Conservation (phyloP, 2,113 vertebrate genomes). For the Rhodinocichla rosea region DNA sequence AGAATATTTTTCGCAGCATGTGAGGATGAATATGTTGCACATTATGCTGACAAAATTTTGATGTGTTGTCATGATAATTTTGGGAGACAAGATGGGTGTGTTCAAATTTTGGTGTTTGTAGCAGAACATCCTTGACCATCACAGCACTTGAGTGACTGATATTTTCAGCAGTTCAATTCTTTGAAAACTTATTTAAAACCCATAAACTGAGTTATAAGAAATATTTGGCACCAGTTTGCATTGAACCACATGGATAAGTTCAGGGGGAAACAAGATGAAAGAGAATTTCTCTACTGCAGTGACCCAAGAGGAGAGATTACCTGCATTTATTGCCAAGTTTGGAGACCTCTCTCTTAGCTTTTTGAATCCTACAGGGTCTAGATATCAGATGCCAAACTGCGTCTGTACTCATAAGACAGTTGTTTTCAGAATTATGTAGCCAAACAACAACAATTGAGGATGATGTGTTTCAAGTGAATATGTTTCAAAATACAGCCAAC, state of each 20-base stretch:
- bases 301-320: not conserved
- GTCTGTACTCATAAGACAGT: not conserved
- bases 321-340: not conserved
- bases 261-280: not conserved
- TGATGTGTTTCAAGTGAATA: not conserved
- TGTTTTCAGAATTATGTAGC: not conserved
- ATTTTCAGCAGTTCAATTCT: not conserved
- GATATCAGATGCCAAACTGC: not conserved
- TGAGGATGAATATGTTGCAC: not conserved
- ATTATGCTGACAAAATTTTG: not conserved
- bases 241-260: fast-evolving
- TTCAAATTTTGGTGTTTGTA: not conserved
- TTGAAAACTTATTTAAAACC: not conserved
- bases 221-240: not conserved
- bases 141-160: not conserved
- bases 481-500: not conserved
- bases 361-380: not conserved
- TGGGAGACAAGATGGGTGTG: not conserved
- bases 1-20: not conserved
- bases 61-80: not conserved
- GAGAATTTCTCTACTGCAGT: not conserved
- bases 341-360: not conserved
- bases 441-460: not conserved
- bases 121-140: not conserved
- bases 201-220: not conserved